phyloP scores from a whole-genome alignment of 2,113 vertebrate species.

The Pangasianodon hypophthalmus region DNA sequence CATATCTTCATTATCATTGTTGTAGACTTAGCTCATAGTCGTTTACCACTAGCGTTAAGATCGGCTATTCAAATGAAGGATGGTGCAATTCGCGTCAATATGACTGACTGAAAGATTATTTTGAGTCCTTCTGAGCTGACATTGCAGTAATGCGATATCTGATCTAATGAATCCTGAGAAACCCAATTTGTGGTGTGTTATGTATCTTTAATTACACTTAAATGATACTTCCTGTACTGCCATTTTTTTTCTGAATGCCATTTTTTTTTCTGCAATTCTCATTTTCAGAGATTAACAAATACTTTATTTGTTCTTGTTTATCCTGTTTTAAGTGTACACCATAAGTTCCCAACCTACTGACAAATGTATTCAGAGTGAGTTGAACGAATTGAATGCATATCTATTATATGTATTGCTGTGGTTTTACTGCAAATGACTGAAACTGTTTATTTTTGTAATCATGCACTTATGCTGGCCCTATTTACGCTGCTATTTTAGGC shows the following conservation, averaged over 20 bases:
- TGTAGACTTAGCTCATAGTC: not conserved
- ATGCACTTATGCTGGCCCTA: conserved; percentile 48
- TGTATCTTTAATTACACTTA: conserved; percentile 18
- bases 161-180: conserved; percentile 16
- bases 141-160: conserved; percentile 27
- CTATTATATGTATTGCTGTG: conserved; percentile 34
- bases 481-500: conserved; percentile 59
- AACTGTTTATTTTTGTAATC: conserved; percentile 46
- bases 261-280: not conserved
- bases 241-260: conserved; percentile 12
- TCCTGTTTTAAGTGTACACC: not conserved
- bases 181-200: conserved; percentile 18
- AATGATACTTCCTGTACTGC: conserved; percentile 26
- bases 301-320: not conserved
- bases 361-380: not conserved
- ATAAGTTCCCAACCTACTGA: not conserved
- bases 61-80: not conserved
- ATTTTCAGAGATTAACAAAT: not conserved
- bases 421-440: conserved; percentile 32
- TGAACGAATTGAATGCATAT: conserved; percentile 12
- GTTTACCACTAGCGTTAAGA: not conserved
- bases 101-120: not conserved
- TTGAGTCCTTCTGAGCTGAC: not conserved
- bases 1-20: not conserved
- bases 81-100: not conserved